These are phyloP conservation scores for Merops nubicus DNA, from an alignment of 2,113 vertebrate genomes.

Conservation along the genomic window DNA sequence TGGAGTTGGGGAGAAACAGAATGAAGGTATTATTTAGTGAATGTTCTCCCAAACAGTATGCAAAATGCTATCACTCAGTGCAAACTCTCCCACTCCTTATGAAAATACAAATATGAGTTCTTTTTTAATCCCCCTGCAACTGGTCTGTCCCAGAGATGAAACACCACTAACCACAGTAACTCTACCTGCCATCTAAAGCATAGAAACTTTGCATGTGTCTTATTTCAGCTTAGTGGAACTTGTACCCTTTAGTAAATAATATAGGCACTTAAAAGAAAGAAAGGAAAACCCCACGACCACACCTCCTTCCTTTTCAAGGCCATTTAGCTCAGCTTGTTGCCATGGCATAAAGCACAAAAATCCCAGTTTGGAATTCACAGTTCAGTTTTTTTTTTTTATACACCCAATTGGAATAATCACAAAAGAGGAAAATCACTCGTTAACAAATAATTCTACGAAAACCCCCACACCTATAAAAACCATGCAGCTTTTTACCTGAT, in stretches of 20 bases:
- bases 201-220: background rate
- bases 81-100: background rate
- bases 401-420: background rate
- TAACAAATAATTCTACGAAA: background rate
- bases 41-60: background rate
- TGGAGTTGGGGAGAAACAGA: slow-evolving; percentile 1
- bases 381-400: background rate
- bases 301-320: background rate
- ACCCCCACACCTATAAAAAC: background rate
- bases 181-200: background rate
- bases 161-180: background rate
- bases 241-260: background rate
- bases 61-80: background rate
- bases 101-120: background rate
- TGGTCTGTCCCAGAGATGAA: background rate
- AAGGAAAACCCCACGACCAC: background rate
- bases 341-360: background rate
- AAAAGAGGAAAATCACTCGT: background rate
- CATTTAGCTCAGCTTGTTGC: background rate
- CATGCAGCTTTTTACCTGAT: slow-evolving; percentile 81
- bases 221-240: background rate
- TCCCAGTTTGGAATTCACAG: background rate
- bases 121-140: background rate
- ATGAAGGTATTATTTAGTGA: background rate
- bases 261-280: background rate